Conservation (phyloP, 2,113 vertebrate species). For the Osmerus eperlanus region DNA sequence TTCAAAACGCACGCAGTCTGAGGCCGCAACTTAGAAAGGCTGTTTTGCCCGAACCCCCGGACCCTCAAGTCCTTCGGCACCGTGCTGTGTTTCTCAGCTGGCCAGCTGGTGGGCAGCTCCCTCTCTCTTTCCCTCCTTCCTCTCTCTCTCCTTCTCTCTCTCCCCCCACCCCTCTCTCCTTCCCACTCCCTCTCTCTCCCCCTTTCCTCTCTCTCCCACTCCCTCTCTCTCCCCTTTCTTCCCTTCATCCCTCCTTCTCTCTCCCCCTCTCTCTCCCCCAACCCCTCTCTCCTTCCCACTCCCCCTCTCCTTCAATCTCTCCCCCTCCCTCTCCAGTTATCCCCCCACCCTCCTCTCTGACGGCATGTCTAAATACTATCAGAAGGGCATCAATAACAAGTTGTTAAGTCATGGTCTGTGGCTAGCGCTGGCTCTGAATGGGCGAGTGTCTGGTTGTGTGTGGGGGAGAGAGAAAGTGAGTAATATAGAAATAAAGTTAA, state of each 20-base stretch:
- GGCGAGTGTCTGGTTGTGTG: background rate
- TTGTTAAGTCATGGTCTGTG: background rate
- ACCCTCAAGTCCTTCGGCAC: no score
- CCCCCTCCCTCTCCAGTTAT: background rate
- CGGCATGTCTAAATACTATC: background rate
- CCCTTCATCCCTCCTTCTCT: constrained; percentile 17
- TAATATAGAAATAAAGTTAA: no score
- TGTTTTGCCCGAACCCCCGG: no score
- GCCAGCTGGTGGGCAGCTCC: no score
- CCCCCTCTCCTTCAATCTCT: no score
- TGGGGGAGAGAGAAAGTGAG: background rate
- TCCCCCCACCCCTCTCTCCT: background rate
- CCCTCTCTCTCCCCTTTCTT: background rate
- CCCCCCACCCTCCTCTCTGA: background rate
- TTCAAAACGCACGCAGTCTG: constrained; percentile 5
- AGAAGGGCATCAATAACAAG: background rate
- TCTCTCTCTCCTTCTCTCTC: no score
- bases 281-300: constrained; percentile 3
- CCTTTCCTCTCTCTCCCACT: background rate
- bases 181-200: background rate
- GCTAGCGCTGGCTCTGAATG: background rate
- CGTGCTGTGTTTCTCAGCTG: no score
- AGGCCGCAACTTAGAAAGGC: background rate
- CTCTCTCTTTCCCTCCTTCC: background rate
- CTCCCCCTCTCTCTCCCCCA: background rate